Evolutionary conservation across 2,888 invertebrate genomes (phyloP).

Genomic region (Himalopsyche japonica): DNA sequence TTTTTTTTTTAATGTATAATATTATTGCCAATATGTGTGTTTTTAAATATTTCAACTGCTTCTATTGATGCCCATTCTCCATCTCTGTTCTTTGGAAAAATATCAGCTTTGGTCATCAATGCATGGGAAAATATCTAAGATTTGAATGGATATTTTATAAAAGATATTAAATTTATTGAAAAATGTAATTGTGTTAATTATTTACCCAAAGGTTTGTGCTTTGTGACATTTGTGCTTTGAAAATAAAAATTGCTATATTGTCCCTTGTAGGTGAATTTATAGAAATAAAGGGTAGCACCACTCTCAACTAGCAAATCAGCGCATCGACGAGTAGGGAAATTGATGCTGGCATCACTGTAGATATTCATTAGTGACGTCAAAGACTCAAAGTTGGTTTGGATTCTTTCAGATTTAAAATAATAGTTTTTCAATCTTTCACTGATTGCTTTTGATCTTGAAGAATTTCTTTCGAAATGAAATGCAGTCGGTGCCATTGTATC

Average conservation of each 20-base stretch:
- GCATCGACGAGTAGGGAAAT: slow-evolving; percentile 63
- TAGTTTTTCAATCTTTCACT: slow-evolving; percentile 56
- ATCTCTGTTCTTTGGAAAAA: no score
- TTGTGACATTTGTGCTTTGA: slow-evolving; percentile 52
- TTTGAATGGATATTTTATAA: no score
- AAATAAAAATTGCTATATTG: slow-evolving; percentile 61
- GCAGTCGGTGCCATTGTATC: slow-evolving; percentile 66
- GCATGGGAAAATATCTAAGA: no score
- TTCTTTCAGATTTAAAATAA: slow-evolving; percentile 53
- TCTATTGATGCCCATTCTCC: no score
- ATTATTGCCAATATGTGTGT: no score
- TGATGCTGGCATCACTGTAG: slow-evolving; percentile 63
- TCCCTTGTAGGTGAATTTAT: slow-evolving; percentile 65
- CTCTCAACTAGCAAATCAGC: slow-evolving; percentile 64
- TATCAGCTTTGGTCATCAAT: no score
- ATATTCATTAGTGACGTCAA: slow-evolving; percentile 54
- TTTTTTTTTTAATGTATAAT: no score
- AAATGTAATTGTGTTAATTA: no score
- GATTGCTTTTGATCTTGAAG: slow-evolving; percentile 55
- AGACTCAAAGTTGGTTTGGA: slow-evolving; percentile 48
- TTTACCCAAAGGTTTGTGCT: not conserved
- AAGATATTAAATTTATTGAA: no score
- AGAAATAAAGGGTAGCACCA: slow-evolving; percentile 62
- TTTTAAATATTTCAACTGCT: no score
- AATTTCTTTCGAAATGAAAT: slow-evolving; percentile 63